Percentiles rank a stretch among this genome's conserved stretches.
phyloP scores from a whole-genome alignment of 2,797 vertebrate genomes.

The Enteromius argenteus region DNA sequence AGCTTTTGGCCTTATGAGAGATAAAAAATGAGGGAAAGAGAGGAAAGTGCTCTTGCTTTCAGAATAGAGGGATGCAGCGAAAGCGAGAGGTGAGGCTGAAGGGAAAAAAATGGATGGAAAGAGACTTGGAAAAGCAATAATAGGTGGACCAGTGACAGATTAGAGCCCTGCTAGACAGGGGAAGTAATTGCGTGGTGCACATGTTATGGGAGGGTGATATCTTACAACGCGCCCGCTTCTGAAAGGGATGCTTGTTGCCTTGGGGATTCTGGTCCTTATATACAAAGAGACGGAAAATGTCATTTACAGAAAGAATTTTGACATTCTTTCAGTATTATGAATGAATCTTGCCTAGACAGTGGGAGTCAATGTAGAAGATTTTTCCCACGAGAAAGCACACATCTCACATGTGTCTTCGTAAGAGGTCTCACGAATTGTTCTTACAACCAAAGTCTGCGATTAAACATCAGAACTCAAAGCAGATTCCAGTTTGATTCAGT shows the following conservation, averaged over 20 bases:
- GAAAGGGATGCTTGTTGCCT: conserved; percentile 35
- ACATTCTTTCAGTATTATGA: background rate
- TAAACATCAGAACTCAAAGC: background rate
- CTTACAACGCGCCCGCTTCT: conserved; percentile 70
- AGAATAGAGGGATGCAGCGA: conserved; percentile 33
- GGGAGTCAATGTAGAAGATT: background rate
- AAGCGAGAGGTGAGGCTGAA: conserved; percentile 45
- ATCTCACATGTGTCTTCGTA: background rate
- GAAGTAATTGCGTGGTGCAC: conserved; percentile 76
- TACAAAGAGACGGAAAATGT: background rate
- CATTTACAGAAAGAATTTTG: background rate
- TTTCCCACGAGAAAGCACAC: background rate
- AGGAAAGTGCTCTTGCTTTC: conserved; percentile 13
- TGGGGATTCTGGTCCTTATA: background rate
- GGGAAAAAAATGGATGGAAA: conserved; percentile 34
- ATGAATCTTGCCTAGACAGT: background rate
- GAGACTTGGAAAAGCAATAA: conserved; percentile 62
- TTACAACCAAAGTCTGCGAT: background rate
- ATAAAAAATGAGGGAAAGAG: conserved; percentile 52
- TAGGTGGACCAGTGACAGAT: conserved; percentile 75
- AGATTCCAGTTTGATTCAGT: background rate
- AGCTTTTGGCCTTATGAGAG: conserved; percentile 55
- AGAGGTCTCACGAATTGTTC: background rate
- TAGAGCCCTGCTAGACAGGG: conserved; percentile 76
- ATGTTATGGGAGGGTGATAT: conserved; percentile 72